Conservation (phyloP, 2,888 invertebrate genomes). For the Schizotus pectinicornis region DNA sequence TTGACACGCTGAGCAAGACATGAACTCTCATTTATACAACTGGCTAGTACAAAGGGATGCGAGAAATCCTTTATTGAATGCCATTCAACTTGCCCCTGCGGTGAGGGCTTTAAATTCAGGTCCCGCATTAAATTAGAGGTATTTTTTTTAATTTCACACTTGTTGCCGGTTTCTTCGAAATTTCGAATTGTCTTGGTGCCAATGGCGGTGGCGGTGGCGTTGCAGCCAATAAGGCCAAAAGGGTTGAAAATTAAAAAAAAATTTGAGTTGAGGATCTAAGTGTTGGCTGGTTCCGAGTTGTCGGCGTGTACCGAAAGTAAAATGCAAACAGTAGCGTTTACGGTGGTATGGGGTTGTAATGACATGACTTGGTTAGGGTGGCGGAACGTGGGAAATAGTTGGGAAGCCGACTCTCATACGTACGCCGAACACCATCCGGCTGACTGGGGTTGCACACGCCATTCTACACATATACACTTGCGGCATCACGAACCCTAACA, state of each 20-base stretch:
- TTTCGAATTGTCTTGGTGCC: no score
- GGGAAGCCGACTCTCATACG: conserved; percentile 55
- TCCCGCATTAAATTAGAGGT: no score
- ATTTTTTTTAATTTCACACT: no score
- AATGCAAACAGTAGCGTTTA: conserved; percentile 46
- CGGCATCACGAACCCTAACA: conserved; percentile 26
- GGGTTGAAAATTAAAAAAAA: no score
- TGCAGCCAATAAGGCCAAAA: no score
- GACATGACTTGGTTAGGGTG: conserved; percentile 53
- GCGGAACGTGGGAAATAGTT: conserved; percentile 56
- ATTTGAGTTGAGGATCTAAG: background rate
- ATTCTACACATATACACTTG: conserved; percentile 27
- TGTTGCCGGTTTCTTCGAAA: no score
- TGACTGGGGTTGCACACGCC: conserved; percentile 41
- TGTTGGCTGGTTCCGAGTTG: conserved; percentile 15
- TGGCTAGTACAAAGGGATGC: no score
- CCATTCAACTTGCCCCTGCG: background rate
- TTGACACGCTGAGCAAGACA: no score
- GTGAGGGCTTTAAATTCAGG: background rate
- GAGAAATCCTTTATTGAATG: background rate
- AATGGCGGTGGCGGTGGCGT: background rate
- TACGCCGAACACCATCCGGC: conserved; percentile 42
- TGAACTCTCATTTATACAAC: no score
- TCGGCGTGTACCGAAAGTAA: conserved; percentile 36
- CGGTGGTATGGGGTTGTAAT: conserved; percentile 48